A percentile compares a stretch with the other conserved stretches of the same genome.
Evolutionary conservation across 2,113 vertebrate species (phyloP).

Genomic region (Malurus melanocephalus): DNA sequence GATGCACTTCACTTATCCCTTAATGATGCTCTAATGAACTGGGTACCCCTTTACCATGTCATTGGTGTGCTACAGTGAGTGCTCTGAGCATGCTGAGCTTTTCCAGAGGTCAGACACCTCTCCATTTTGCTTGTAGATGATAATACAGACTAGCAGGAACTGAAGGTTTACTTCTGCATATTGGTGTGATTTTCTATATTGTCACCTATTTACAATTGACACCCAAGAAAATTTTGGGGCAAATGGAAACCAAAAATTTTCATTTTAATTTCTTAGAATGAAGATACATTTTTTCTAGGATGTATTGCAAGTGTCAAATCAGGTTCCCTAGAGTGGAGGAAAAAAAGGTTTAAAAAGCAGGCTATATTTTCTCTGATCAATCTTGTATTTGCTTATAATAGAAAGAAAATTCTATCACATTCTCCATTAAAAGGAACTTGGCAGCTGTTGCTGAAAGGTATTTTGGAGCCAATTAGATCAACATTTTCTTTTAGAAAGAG

Average conservation of each 20-base stretch:
- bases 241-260: neutral
- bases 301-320: neutral
- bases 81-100: neutral
- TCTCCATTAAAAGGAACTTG: neutral
- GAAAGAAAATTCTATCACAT: neutral
- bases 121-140: neutral
- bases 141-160: neutral
- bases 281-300: neutral
- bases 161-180: neutral
- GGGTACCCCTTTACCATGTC: accelerated
- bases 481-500: neutral
- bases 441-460: neutral
- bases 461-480: conserved; percentile 6
- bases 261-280: neutral
- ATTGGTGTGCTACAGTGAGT: neutral
- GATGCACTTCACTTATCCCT: neutral
- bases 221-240: neutral
- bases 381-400: neutral
- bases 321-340: neutral
- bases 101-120: neutral
- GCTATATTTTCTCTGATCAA: neutral
- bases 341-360: neutral
- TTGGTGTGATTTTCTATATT: neutral
- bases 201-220: neutral
- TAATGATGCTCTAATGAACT: neutral